Conservation (phyloP, 2,888 invertebrate genomes). For the Drosophila birchii region DNA sequence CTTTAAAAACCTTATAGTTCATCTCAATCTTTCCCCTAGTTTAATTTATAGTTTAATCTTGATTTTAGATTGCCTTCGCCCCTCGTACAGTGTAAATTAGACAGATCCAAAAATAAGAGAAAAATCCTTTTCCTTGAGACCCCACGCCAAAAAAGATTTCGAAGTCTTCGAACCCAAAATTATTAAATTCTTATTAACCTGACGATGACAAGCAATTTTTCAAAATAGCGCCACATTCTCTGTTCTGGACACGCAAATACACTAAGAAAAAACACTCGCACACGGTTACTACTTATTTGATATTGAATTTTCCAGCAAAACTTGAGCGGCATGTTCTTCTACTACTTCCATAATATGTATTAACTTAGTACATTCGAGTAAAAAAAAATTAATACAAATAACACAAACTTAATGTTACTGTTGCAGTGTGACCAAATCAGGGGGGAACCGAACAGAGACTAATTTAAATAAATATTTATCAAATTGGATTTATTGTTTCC, state of each 20-base stretch:
- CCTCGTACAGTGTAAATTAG: not conserved
- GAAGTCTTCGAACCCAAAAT: not conserved
- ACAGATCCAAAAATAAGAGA: constrained; percentile 13
- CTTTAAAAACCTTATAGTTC: not conserved
- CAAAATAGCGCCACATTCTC: constrained; percentile 40
- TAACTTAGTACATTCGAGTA: constrained; percentile 23
- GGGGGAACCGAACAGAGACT: constrained; percentile 1
- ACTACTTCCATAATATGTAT: constrained; percentile 16
- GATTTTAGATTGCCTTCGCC: constrained; percentile 2
- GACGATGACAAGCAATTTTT: constrained; percentile 25
- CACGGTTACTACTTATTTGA: constrained; percentile 38
- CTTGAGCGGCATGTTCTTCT: constrained; percentile 51
- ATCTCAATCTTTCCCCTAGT: not conserved
- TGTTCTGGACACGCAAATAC: constrained; percentile 44
- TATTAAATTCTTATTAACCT: constrained; percentile 4
- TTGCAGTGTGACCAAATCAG: constrained; percentile 54
- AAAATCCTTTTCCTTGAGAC: not conserved
- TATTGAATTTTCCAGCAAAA: constrained; percentile 54
- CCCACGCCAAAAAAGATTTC: not conserved
- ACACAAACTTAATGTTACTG: constrained; percentile 2
- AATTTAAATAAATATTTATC: not conserved
- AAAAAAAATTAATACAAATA: not conserved
- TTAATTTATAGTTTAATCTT: not conserved
- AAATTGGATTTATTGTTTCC: not conserved
- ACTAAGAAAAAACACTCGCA: constrained; percentile 33